Base-by-base conservation (phyloP, 2,888 invertebrate genomes). In the Falcaria lacertinaria region DNA sequence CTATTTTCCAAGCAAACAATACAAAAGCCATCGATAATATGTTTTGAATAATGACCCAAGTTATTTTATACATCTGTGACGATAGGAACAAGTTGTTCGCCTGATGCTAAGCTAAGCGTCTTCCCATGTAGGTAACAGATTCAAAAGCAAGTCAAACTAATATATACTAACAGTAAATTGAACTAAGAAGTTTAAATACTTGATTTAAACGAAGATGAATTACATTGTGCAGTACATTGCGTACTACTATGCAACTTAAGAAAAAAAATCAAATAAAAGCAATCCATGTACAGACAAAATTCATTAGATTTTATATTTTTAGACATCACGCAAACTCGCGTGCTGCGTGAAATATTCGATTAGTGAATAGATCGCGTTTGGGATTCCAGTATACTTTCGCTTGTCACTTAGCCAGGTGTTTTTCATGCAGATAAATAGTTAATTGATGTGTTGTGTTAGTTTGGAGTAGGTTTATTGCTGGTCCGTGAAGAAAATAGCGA, bases 251-350 rank as follows among this genome's bases (percentile, higher is more conserved):
- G 22, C 22, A 22, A 7, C 6, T 14, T 19, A 15, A 37, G 22
- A 37, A 22, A 14, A 25, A 15, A 37, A 25, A 22, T 22, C 14
- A 13, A 3, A 4, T 8, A 15, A 4, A 15, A 8, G 22, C 37
- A 15, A 37, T 14, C 14, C 22, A 25, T 25, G 28, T 28, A 28
- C 11, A 43, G 43, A 34, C 28, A 41, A 43, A 33, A 47, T 44
- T 42, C 44, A 42, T 42, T 42, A 44, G 42, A 51, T 55, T 56
- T 53, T 47, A 50, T 54, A 66, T 70, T 72, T 64, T 61, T 53
- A 54, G 57, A 62, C 64, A 54, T 45, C 84, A 83, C 80, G 82
- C 69, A 49, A 80, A 39, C 48, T 80, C 50, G 83, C 84, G 76
- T 82, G 82, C 49, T 48, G 63, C 60, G 63, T 59, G 59, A 67